phyloP scores from a whole-genome alignment of 2,113 vertebrate genomes.

The Aspiorhynchus laticeps region DNA sequence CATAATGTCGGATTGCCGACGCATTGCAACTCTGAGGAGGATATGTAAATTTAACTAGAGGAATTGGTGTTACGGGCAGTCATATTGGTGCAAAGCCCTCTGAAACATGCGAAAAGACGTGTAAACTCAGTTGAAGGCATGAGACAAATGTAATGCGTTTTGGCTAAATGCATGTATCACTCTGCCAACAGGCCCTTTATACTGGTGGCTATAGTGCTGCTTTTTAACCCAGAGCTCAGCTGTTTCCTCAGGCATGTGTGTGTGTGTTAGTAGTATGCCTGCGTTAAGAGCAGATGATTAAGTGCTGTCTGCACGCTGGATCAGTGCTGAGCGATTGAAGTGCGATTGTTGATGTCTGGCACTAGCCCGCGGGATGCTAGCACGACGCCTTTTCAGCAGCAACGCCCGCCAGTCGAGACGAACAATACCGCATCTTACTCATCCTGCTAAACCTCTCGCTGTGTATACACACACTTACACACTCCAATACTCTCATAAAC shows the following conservation, averaged over 20 bases:
- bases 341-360: slow-evolving; percentile 61
- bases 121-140: slow-evolving; percentile 52
- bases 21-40: not conserved
- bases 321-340: slow-evolving; percentile 60
- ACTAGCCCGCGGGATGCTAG: slow-evolving; percentile 53
- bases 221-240: slow-evolving; percentile 47
- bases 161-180: slow-evolving; percentile 52
- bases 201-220: slow-evolving; percentile 35
- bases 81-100: slow-evolving; percentile 21
- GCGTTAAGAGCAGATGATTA: slow-evolving; percentile 55
- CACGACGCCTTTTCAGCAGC: slow-evolving; percentile 52
- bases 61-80: slow-evolving; percentile 31
- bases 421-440: slow-evolving; percentile 55
- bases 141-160: slow-evolving; percentile 53
- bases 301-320: slow-evolving; percentile 56
- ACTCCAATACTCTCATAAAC: slow-evolving; percentile 34
- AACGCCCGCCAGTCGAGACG: slow-evolving; percentile 46
- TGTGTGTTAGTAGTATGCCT: slow-evolving; percentile 44
- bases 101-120: slow-evolving; percentile 30
- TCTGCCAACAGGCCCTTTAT: slow-evolving; percentile 48
- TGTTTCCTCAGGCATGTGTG: slow-evolving; percentile 45
- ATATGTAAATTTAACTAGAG: slow-evolving; percentile 22
- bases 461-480: slow-evolving; percentile 10
- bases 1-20: not conserved
- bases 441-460: slow-evolving; percentile 54